A percentile compares a stretch with the other conserved stretches of the same genome.
These are phyloP conservation scores for Gnathonemus longibarbis DNA, from an alignment of 2,113 vertebrate species.

Conservation along the genomic window DNA sequence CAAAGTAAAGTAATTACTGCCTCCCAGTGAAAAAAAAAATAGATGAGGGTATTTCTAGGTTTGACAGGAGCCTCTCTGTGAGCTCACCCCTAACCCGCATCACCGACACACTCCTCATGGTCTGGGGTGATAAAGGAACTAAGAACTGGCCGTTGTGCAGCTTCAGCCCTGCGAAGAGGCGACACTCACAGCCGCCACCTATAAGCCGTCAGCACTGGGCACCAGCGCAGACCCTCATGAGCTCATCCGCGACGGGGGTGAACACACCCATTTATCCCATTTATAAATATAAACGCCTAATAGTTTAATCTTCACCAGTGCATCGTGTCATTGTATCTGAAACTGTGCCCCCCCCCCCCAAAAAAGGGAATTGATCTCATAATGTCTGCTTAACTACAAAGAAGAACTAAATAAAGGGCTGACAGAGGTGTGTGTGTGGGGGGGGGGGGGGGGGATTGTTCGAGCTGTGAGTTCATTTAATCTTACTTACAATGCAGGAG, in stretches of 20 bases:
- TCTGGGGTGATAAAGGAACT: neutral
- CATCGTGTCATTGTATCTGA: neutral
- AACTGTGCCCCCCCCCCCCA: neutral
- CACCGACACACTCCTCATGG: neutral
- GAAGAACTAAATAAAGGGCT: neutral
- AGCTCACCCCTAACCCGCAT: neutral
- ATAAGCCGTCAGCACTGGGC: neutral
- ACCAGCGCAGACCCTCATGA: neutral
- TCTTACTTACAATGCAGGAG: neutral
- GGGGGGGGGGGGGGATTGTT: no score
- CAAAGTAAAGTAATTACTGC: neutral
- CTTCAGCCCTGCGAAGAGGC: neutral
- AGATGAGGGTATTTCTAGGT: neutral
- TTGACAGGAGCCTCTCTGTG: neutral
- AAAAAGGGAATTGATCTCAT: neutral
- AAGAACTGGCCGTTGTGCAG: neutral
- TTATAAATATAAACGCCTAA: neutral
- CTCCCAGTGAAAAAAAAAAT: neutral
- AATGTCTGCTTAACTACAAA: neutral
- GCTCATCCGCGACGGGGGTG: neutral
- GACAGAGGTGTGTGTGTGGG: neutral
- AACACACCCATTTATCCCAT: neutral
- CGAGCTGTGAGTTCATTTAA: neutral
- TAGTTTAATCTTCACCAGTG: neutral
- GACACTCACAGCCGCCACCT: neutral